Base-by-base conservation (phyloP, 2,888 invertebrate species). In the Pheosia tremula region DNA sequence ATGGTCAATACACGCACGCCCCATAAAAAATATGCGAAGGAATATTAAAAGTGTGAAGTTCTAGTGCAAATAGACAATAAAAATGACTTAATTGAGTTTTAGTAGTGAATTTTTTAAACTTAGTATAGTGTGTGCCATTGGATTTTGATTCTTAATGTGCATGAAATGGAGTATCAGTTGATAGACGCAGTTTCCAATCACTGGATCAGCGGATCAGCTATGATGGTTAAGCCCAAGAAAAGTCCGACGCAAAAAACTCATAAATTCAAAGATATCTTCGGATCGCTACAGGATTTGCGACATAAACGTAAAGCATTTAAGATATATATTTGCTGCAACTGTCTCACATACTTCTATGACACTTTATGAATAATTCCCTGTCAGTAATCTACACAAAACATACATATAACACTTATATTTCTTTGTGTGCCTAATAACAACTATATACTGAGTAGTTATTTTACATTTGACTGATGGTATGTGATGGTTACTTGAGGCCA, bases 211-310 rank as follows among this genome's bases (percentile, higher is more conserved):
- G 66, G 68, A 55, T 67, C 68, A 58, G 56, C 60, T 36, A 58
- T 58, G 24, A 67, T 61, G 62, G 70, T 71, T 39, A 65, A 60
- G 57, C 43, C 76, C 47, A 87, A 86, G 77, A 85, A 83, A 64
- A 88, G 83, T 66, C 86, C 88, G 0, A 81, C 84, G 1, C 86
- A 87, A 56, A 90, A 89, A 64, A 75, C 72, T 3, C 75, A 84
- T 59, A 90, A 82, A 63, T 62, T 88, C 0, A 82, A 82, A 54
- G 83, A 81, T 39, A 71, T 86, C 24, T 88, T 90, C 60, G 88
- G 89, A 66, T 88, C 88, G 0, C 83, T 82, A 45, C 78, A 84
- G 37, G 83, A 85, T 57, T 74, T 81, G 47, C 76, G 77, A 13
- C 68, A 70, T 36, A 87, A 85, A 83, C 77, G 84, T 84, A 82